phyloP scores from a whole-genome alignment of 2,113 vertebrate genomes.

The Ia io region DNA sequence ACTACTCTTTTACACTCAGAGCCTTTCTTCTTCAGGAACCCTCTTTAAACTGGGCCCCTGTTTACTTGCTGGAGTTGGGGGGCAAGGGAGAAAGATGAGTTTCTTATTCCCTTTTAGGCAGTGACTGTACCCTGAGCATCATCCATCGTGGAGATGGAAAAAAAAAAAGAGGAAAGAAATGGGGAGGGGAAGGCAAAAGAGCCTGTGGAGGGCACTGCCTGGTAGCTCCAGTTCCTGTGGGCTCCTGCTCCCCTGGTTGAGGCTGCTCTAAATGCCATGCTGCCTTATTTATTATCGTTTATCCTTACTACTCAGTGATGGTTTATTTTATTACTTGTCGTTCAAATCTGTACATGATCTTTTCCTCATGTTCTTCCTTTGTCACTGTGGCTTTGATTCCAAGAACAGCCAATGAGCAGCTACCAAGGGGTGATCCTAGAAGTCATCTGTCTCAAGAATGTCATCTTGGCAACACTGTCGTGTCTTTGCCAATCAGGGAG shows the following conservation, averaged over 20 bases:
- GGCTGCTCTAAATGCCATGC: not conserved
- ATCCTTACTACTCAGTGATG: not conserved
- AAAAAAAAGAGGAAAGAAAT: not conserved
- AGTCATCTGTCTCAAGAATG: not conserved
- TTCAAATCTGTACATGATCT: not conserved
- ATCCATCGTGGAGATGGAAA: not conserved
- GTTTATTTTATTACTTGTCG: not conserved
- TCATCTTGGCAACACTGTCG: not conserved
- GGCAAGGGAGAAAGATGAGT: not conserved
- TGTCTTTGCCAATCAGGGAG: not conserved
- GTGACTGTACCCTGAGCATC: not conserved
- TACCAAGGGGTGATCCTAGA: not conserved
- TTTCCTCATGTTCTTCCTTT: not conserved
- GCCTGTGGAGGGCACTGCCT: too few relatives aligned
- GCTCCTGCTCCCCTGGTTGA: not conserved
- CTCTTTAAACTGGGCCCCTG: not conserved
- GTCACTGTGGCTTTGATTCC: not conserved
- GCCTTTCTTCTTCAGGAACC: not conserved
- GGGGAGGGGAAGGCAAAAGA: rapidly evolving
- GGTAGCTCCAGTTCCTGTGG: not conserved
- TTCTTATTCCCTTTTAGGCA: not conserved
- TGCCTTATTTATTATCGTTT: not conserved
- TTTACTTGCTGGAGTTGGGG: not conserved
- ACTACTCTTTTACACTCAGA: not conserved
- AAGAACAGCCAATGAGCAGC: not conserved